Evolutionary conservation across 2,888 invertebrate genomes (phyloP), one percentile per base, ranked within the genome.

Genomic region (Tribolium freemani): DNA sequence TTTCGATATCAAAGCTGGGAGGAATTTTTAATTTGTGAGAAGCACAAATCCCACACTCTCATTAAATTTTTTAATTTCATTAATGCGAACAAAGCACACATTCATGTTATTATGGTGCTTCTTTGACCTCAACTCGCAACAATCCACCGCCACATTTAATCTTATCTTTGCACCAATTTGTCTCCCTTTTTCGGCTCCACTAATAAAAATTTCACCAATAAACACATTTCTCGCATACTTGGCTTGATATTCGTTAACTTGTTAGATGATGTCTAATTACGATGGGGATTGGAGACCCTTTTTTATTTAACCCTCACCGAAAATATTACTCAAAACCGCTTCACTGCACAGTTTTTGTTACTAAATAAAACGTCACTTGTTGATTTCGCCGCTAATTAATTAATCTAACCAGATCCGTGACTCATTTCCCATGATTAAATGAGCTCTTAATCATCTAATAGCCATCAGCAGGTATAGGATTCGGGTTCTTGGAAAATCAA

Each of bases 351-450:
- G n/a, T 9, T 21, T 54, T 54, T 54, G 6, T 21, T 60, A n/a
- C 46, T 11, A 20, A 46, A 38, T 26, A 46, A 13, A 60, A 10
- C 11, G 10, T 46, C 44, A 60, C 60, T 21, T 60, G 60, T 60
- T 60, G 60, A 45, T 20, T 30, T 61, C 9, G 45, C 45, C 20
- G 44, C 16, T 60, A 51, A 51, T 16, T n/a, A 50, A 48, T 61
- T 45, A 48, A 61, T 20, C 38, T 38, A 50, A 50, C 50, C 16
- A 11, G 63, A 50, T 48, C 26, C 16, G 50, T 63, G 63, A 63
- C 38, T 63, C 63, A 63, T 31, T 63, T 63, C 51, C 51, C 63
- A 50, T 63, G 50, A 63, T 63, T 53, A 63, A 63, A 51, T 64
- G 44, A 54, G 64, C 38, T 54, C 45, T 64, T 64, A 64, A 64